Evolutionary conservation across 2,888 invertebrate genomes (phyloP).

Genomic region (Smittia sp.): DNA sequence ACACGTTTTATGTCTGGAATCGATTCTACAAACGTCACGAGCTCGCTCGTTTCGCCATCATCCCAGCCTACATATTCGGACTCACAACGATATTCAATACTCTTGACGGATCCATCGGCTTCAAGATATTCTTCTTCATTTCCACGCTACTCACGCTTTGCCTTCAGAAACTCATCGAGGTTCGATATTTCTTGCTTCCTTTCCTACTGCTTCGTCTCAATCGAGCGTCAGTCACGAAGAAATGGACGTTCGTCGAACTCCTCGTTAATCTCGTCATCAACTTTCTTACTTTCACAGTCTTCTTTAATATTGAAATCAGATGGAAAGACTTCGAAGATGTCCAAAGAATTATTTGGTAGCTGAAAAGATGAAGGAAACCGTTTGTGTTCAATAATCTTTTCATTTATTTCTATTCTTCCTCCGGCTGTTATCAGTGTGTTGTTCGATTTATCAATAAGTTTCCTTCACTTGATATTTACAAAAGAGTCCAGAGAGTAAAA

Average conservation of each 20-base stretch:
- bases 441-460: slow-evolving; percentile 6
- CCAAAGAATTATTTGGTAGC: slow-evolving; percentile 87
- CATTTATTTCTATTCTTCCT: not conserved
- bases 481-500: not conserved
- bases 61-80: slow-evolving; percentile 72
- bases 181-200: slow-evolving; percentile 93
- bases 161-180: slow-evolving; percentile 84
- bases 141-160: slow-evolving; percentile 53
- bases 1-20: slow-evolving; percentile 93
- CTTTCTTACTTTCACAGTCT: slow-evolving; percentile 67
- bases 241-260: slow-evolving; percentile 58
- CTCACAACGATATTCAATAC: slow-evolving; percentile 59
- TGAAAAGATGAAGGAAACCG: not conserved
- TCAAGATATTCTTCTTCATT: slow-evolving; percentile 58
- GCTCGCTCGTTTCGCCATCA: slow-evolving; percentile 64
- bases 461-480: not conserved
- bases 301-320: slow-evolving; percentile 71
- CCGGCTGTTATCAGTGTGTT: not conserved
- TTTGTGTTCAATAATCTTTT: slow-evolving; percentile 1
- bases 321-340: slow-evolving; percentile 71
- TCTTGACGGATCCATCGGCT: slow-evolving; percentile 57
- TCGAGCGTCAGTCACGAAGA: slow-evolving; percentile 49
- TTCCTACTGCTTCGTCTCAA: slow-evolving; percentile 78
- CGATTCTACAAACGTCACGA: slow-evolving; percentile 70
- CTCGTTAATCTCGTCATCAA: slow-evolving; percentile 67